A percentile compares a stretch with the other conserved stretches of the same genome.
phyloP scores from a whole-genome alignment of 1,140 invertebrate genomes.

The Calephelis nemesis region DNA sequence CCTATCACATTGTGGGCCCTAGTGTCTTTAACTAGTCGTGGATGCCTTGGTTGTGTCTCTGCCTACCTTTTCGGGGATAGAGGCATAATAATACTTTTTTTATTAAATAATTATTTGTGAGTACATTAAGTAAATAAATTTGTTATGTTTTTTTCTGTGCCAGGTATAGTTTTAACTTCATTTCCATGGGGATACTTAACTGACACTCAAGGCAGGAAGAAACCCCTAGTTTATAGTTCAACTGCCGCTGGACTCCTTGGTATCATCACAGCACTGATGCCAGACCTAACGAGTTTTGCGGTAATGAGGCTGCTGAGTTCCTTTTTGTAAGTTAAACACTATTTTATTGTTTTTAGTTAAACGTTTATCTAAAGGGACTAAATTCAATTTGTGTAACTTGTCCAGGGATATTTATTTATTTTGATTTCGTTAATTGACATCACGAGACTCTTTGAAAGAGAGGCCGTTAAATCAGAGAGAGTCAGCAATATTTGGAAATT shows the following conservation, averaged over 20 bases:
- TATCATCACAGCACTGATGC: slow-evolving; percentile 56
- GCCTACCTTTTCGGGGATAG: too few relatives aligned
- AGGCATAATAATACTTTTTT: too few relatives aligned
- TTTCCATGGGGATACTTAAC: slow-evolving; percentile 66
- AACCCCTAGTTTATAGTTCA: slow-evolving; percentile 48
- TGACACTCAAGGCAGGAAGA: slow-evolving; percentile 59
- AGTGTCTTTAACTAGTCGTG: too few relatives aligned
- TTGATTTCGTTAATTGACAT: too few relatives aligned
- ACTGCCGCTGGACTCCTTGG: slow-evolving; percentile 43
- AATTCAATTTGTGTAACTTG: too few relatives aligned
- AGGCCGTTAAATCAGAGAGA: too few relatives aligned
- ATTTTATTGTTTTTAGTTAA: neutral
- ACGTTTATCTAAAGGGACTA: too few relatives aligned
- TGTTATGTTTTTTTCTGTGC: slow-evolving; percentile 27
- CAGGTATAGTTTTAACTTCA: slow-evolving; percentile 62
- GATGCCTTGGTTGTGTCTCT: too few relatives aligned
- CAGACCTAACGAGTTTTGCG: slow-evolving; percentile 53
- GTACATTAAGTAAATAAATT: neutral
- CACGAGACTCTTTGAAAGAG: too few relatives aligned
- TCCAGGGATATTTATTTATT: too few relatives aligned
- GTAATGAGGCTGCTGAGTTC: slow-evolving; percentile 53
- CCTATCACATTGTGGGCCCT: too few relatives aligned
- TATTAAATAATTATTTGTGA: neutral
- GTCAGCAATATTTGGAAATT: too few relatives aligned
- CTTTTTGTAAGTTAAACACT: slow-evolving; percentile 47